Percentiles rank a stretch among this genome's conserved stretches.
Evolutionary conservation across 2,797 vertebrate species (phyloP).

Genomic region (Choloepus didactylus): DNA sequence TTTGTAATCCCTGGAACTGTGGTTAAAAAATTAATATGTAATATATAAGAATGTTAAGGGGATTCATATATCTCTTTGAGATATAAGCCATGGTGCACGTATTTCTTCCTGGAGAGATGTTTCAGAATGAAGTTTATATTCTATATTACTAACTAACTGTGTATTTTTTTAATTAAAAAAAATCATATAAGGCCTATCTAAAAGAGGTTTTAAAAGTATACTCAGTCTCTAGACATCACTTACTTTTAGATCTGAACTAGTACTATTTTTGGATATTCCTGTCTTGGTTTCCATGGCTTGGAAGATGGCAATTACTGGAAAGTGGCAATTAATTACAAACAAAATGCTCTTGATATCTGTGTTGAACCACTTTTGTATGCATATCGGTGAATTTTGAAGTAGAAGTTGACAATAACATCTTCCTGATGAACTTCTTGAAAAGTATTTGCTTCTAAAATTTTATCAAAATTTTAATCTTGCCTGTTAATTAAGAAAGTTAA

Average conservation of each 20-base stretch:
- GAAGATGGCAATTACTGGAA: conserved; percentile 16
- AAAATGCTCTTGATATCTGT: conserved; percentile 13
- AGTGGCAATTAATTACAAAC: conserved; percentile 4
- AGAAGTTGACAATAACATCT: conserved; percentile 15
- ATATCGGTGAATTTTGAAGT: conserved; percentile 44
- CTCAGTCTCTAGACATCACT: conserved; percentile 32
- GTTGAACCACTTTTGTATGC: conserved; percentile 8
- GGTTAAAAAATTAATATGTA: conserved; percentile 10
- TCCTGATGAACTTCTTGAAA: conserved; percentile 54
- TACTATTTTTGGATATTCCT: conserved; percentile 45
- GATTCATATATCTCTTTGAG: conserved; percentile 39
- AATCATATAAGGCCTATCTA: background rate
- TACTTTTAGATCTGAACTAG: conserved; percentile 48
- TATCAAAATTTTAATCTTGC: conserved; percentile 46
- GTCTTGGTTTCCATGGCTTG: conserved; percentile 43
- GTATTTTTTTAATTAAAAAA: conserved; percentile 38
- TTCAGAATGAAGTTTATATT: conserved; percentile 53
- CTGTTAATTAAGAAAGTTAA: conserved; percentile 59
- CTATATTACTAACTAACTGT: conserved; percentile 29
- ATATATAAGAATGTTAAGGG: conserved; percentile 7
- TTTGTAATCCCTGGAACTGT: conserved; percentile 17
- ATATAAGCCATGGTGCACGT: background rate
- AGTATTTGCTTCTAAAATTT: conserved; percentile 57
- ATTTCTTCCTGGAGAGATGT: conserved; percentile 46
- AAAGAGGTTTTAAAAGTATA: conserved; percentile 35